A percentile compares a stretch with the other conserved stretches of the same genome.
phyloP scores from a whole-genome alignment of 2,797 vertebrate genomes.

The Tolypeutes matacus region DNA sequence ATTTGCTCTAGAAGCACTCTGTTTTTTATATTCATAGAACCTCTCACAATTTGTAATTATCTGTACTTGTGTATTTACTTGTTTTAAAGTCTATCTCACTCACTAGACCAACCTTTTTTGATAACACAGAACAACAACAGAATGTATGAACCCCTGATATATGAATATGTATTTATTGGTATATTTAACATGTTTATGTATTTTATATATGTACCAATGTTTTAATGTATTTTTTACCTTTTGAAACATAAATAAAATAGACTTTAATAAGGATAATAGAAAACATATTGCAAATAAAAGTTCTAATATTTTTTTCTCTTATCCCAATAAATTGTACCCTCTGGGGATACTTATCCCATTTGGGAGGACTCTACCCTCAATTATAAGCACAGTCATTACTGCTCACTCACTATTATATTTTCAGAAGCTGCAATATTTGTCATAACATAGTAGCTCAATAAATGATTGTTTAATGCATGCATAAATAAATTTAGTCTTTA shows the following conservation, averaged over 20 bases:
- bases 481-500: neutral
- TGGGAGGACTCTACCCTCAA: neutral
- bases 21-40: neutral
- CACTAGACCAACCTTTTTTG: neutral
- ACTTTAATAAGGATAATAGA: neutral
- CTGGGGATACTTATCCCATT: neutral
- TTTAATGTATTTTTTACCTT: neutral
- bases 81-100: constrained; percentile 15
- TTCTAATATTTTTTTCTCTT: neutral
- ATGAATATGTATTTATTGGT: neutral
- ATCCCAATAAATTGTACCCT: neutral
- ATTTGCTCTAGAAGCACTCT: neutral
- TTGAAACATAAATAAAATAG: neutral
- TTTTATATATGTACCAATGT: neutral
- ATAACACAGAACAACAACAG: neutral
- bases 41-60: neutral
- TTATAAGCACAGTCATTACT: neutral
- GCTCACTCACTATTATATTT: neutral
- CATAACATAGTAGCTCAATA: neutral
- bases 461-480: too few species aligned
- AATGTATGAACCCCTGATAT: neutral
- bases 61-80: neutral
- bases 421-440: neutral
- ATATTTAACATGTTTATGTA: neutral
- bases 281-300: neutral